Conservation (phyloP, 2,797 vertebrate species). For the Tangara arthus region DNA sequence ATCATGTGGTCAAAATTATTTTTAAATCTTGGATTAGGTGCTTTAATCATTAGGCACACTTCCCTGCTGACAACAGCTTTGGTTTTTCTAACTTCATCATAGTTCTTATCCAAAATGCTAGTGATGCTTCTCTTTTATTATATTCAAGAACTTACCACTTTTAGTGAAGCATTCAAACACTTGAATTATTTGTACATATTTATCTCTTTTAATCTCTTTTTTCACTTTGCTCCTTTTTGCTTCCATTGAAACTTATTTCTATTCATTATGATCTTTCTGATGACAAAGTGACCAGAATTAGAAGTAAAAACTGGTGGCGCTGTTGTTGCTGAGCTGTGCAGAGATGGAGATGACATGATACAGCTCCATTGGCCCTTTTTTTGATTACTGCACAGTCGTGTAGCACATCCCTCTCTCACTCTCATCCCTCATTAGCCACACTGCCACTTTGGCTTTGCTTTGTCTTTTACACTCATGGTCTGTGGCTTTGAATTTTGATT, state of each 20-base stretch:
- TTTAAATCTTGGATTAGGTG: neutral
- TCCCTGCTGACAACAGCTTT: neutral
- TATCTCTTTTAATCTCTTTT: neutral
- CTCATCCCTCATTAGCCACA: neutral
- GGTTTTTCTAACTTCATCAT: neutral
- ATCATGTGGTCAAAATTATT: neutral
- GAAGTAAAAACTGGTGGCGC: neutral
- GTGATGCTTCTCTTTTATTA: neutral
- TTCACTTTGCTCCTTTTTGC: neutral
- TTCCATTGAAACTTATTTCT: neutral
- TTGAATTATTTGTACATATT: neutral
- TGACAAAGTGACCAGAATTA: neutral
- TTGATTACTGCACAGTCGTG: neutral
- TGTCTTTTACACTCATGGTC: neutral
- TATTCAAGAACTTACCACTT: neutral
- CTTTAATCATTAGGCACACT: neutral
- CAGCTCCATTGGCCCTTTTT: neutral
- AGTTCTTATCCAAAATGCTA: neutral
- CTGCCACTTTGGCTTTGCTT: conserved; percentile 9
- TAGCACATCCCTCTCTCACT: neutral
- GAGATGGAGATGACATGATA: neutral
- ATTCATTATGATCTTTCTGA: neutral
- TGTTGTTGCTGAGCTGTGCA: neutral
- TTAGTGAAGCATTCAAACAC: neutral
- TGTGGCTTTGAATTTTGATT: neutral